Base-by-base conservation (phyloP, 2,888 invertebrate genomes). In the Nephrotoma guestfalica region DNA sequence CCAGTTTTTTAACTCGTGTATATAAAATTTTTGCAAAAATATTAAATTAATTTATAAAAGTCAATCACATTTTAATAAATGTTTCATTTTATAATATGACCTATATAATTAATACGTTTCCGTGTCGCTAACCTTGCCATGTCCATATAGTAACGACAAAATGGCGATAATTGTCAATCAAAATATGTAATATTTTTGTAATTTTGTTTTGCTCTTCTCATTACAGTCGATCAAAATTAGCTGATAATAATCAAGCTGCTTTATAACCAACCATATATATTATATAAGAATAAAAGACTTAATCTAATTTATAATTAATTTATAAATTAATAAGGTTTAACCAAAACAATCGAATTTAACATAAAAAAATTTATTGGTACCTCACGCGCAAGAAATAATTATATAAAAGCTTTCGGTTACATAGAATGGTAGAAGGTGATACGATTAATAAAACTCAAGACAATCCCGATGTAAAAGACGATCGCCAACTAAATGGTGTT, bases 401-500 rank as follows among this genome's bases (percentile, higher is more conserved):
- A 41, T 41, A 84, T 15, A 84, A 84, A 84, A 41, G 41, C 42
- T 84, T 92, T 92, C 92, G 93, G 93, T 93, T 92, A 93, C 93
- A 93, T 96, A 96, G 96, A 95, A 96, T 96, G 96, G 96, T 96
- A 96, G 96, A 96, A 96, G 94, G 95, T 96, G 96, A 96, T 93
- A 94, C 94, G 93, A 94, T 94, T 92, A 93, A 94, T 92, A 96
- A 95, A 94, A 94, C 94, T 93, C 94, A 84, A 15, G 41, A 41
- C n/a, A 84, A 41, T 94, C 95, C 95, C 95, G 95, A 96, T 96
- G 96, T 96, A 96, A 96, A 95, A 93, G 94, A 94, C 93, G 95
- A 95, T 93, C 94, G 94, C 92, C 94, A 94, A 93, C 91, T 93
- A 91, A 96, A 96, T 94, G 96, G 96, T 93, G 92, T 93, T 91